These are phyloP conservation scores for Ceratina calcarata DNA, from an alignment of 1,140 invertebrate species.

Conservation along the genomic window DNA sequence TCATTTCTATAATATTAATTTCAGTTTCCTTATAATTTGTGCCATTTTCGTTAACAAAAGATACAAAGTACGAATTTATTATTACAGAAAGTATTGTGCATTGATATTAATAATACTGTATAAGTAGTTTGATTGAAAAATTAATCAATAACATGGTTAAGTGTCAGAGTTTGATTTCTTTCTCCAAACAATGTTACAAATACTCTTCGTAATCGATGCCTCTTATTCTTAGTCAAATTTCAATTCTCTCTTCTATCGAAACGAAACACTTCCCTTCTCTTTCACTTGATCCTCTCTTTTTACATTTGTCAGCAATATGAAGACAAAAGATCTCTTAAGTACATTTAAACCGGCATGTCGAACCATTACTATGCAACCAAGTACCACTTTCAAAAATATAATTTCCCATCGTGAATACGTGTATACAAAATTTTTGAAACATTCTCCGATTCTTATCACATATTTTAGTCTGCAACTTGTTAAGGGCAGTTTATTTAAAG, in stretches of 20 bases:
- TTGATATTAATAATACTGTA: neutral
- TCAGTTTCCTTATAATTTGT: slow-evolving; percentile 2
- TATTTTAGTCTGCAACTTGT: slow-evolving; percentile 8
- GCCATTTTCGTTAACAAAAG: slow-evolving; percentile 1
- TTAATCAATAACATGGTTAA: neutral
- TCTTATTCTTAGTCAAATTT: neutral
- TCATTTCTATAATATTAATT: neutral
- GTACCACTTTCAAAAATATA: slow-evolving; percentile 28
- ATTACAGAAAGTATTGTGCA: slow-evolving; percentile 17
- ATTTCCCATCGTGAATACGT: neutral
- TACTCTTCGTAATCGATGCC: neutral
- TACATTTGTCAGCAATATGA: slow-evolving; percentile 26
- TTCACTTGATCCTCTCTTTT: neutral
- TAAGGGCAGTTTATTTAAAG: slow-evolving; percentile 15
- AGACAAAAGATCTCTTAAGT: slow-evolving; percentile 4
- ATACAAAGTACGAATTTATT: neutral
- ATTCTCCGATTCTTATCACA: slow-evolving; percentile 17
- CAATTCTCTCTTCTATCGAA: neutral
- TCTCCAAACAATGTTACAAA: slow-evolving; percentile 9
- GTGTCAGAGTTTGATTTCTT: neutral
- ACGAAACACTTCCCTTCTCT: neutral
- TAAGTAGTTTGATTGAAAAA: neutral
- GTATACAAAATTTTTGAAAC: slow-evolving; percentile 1
- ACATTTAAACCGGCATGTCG: neutral
- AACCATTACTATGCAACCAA: slow-evolving; percentile 15